Base-by-base conservation (phyloP, 2,888 invertebrate species). In the Branchellion lobata region DNA sequence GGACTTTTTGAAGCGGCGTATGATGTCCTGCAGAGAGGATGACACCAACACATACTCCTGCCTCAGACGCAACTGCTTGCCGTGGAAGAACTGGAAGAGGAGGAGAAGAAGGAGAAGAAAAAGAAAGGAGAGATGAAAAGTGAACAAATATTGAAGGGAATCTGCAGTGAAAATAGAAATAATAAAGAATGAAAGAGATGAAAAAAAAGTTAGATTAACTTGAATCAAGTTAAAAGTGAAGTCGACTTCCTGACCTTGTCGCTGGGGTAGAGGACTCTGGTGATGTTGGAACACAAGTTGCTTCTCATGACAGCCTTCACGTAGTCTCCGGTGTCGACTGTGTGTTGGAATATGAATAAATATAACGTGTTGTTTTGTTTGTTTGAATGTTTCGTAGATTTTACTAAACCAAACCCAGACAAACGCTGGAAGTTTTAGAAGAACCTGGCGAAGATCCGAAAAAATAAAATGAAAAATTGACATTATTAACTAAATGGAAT, bases 1-100 rank as follows among this genome's bases (percentile, higher is more conserved):
- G 80, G 95, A 94, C 0, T 95, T 91, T 88, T 99, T 99, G 90
- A 93, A 99, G 81, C 99, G 91, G 81, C 99, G 92, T 83, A 99
- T 92, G 84, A 99, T 96, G 86, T 99, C 99, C 89, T 94, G 90
- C 0, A 99, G 91, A 0, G 98, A 97, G 69, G 99, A 98, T 11
- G 99, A 96, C 83, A 94, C 94, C 92, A 99, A 93, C 89, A 99
- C 98, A 88, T 99, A 99, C 88, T 99, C 97, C 88, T 99, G 99
- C 87, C 97, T 96, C 84, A 99, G 90, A 85, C 99, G 93, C 83
- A 99, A 89, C 87, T 99, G 99, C 88, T 97, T 99, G 84, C 99
- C 99, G 88, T 96, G 96, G 87, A 99, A 99, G 90, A 96, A 93
- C 88, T 88, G 65, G 14, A 18, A 14, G 51, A 29, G 40, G 24